phyloP scores from a whole-genome alignment of 2,113 vertebrate species.

The Oplegnathus fasciatus region DNA sequence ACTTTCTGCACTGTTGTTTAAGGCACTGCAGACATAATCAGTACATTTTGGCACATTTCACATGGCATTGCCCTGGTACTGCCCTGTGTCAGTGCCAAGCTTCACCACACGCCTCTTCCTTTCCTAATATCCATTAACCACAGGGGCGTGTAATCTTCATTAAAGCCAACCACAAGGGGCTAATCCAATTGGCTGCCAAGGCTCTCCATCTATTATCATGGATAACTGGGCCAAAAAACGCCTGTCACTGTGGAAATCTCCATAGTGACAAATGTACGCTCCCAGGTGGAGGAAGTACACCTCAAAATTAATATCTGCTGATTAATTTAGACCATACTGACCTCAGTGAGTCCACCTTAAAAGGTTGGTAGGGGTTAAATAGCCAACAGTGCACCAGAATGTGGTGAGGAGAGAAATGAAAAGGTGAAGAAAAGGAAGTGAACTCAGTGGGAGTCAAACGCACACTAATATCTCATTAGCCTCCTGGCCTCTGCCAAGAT shows the following conservation, averaged over 20 bases:
- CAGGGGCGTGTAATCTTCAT: constrained; percentile 81
- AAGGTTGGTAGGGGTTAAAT: constrained; percentile 68
- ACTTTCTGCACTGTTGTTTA: constrained; percentile 11
- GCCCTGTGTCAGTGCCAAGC: constrained; percentile 65
- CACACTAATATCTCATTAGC: constrained; percentile 95
- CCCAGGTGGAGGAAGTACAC: constrained; percentile 67
- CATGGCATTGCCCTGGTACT: constrained; percentile 49
- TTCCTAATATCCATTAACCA: constrained; percentile 76
- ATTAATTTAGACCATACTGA: constrained; percentile 72
- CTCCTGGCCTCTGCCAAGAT: constrained; percentile 82
- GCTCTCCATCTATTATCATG: constrained; percentile 69
- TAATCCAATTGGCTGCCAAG: constrained; percentile 75
- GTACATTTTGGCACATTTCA: constrained; percentile 48
- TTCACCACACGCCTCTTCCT: constrained; percentile 66
- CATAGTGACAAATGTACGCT: constrained; percentile 66
- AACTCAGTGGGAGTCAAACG: constrained; percentile 85
- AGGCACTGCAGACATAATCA: constrained; percentile 20
- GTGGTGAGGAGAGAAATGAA: constrained; percentile 53
- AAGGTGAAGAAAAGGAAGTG: constrained; percentile 66
- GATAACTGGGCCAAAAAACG: constrained; percentile 70
- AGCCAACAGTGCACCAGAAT: constrained; percentile 85
- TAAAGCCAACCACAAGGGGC: constrained; percentile 77
- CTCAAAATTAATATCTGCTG: constrained; percentile 72
- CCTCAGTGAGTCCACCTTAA: constrained; percentile 70
- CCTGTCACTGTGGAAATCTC: constrained; percentile 64